phyloP scores from a whole-genome alignment of 2,797 vertebrate species.

The Lutjanus campechanus region DNA sequence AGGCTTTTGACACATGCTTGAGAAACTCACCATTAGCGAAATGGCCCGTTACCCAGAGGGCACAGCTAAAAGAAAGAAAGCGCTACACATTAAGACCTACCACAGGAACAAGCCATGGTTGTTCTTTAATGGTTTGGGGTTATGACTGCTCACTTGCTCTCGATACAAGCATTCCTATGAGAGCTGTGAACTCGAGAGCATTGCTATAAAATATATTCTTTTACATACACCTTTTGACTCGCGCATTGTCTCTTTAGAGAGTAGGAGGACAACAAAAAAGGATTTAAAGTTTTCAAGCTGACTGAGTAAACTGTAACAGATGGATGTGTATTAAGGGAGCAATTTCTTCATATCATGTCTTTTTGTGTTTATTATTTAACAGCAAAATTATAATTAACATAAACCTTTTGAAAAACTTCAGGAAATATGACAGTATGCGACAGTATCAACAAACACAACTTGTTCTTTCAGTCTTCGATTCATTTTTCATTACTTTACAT shows the following conservation, averaged over 20 bases:
- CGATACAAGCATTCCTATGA: constrained; percentile 8
- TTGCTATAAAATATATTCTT: constrained; percentile 9
- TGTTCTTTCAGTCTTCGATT: too few relatives aligned
- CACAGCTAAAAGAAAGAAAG: constrained; percentile 49
- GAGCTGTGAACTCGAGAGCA: constrained; percentile 5
- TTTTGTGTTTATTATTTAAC: too few relatives aligned
- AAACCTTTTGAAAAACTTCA: too few relatives aligned
- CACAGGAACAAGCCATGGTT: constrained; percentile 24
- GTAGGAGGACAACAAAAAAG: not conserved
- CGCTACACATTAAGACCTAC: constrained; percentile 43
- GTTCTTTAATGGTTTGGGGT: constrained; percentile 48
- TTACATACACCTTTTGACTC: not conserved
- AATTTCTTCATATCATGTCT: too few relatives aligned
- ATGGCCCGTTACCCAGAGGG: constrained; percentile 60
- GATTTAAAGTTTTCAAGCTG: too few relatives aligned
- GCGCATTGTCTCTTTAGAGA: not conserved
- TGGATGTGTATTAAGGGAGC: too few relatives aligned
- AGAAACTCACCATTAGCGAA: constrained; percentile 61
- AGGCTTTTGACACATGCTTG: constrained; percentile 59
- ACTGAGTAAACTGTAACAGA: too few relatives aligned
- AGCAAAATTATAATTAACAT: too few relatives aligned
- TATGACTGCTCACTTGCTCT: constrained; percentile 13
- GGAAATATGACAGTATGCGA: too few relatives aligned
- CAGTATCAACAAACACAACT: too few relatives aligned
- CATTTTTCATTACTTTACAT: too few relatives aligned